Conservation (phyloP, 2,797 vertebrate species). For the Stomatorhinus walkeri region DNA sequence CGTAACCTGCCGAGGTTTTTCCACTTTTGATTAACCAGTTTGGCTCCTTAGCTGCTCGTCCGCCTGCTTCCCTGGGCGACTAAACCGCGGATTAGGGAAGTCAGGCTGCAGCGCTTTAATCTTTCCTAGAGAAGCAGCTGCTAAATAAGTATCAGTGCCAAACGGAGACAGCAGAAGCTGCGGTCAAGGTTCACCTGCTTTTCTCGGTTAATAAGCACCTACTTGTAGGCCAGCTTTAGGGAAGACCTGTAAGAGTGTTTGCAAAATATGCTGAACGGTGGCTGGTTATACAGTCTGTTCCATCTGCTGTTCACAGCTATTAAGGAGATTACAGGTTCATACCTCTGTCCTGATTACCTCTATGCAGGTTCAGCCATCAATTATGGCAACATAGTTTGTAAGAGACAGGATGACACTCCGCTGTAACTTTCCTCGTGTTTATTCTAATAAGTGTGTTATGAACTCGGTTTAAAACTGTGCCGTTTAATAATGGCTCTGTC, state of each 20-base stretch:
- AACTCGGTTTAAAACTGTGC: not conserved
- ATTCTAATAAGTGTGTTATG: not conserved
- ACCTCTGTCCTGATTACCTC: not conserved
- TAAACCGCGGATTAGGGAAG: not conserved
- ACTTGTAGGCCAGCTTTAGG: slow-evolving; percentile 32
- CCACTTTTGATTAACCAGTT: not conserved
- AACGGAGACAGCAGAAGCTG: slow-evolving; percentile 27
- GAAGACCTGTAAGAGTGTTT: slow-evolving; percentile 24
- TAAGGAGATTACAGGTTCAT: not conserved
- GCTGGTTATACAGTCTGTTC: slow-evolving; percentile 43
- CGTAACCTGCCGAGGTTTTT: not conserved
- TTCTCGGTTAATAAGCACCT: slow-evolving; percentile 39
- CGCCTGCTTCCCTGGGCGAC: not conserved
- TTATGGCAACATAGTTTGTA: not conserved
- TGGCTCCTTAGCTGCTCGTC: not conserved
- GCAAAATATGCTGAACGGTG: slow-evolving; percentile 39
- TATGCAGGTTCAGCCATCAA: not conserved
- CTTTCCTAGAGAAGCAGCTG: slow-evolving; percentile 22
- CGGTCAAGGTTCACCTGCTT: slow-evolving; percentile 29
- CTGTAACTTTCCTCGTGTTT: not conserved
- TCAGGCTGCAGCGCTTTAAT: slow-evolving; percentile 20
- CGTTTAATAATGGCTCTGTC: not conserved
- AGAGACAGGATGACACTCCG: not conserved
- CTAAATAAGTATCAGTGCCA: slow-evolving; percentile 26
- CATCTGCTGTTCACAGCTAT: not conserved